Percentiles rank a stretch among this genome's conserved stretches.
These are phyloP conservation scores for Parus major DNA, from an alignment of 2,113 vertebrate species.

Conservation along the genomic window DNA sequence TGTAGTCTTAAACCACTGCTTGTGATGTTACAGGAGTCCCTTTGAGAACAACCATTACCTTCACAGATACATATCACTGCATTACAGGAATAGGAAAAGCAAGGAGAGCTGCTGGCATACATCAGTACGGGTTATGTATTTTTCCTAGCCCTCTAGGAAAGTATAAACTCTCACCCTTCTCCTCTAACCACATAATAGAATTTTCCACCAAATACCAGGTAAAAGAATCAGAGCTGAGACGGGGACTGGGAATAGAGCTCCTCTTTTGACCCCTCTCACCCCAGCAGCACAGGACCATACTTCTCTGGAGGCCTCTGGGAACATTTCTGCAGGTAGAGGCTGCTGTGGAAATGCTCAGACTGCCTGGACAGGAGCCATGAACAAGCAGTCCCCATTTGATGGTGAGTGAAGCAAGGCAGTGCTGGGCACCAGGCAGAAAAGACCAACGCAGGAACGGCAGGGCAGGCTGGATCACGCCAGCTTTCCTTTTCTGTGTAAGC, in stretches of 20 bases:
- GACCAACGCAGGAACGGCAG: neutral
- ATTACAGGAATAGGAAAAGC: neutral
- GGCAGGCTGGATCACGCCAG: constrained; percentile 3
- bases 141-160: neutral
- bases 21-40: neutral
- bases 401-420: neutral
- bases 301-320: neutral
- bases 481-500: neutral
- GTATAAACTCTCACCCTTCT: neutral
- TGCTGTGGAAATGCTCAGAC: neutral
- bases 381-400: neutral
- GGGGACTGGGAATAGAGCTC: neutral
- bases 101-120: neutral
- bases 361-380: neutral
- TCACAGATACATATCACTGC: neutral
- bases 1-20: neutral
- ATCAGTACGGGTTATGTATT: neutral
- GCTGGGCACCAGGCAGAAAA: neutral
- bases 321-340: neutral
- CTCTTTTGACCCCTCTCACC: neutral
- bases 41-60: neutral
- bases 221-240: neutral
- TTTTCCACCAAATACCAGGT: neutral
- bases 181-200: neutral
- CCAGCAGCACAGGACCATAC: neutral